Percentiles rank a stretch among this genome's conserved stretches.
Conservation (phyloP, 2,888 invertebrate species). For the Lithophane leautieri region DNA sequence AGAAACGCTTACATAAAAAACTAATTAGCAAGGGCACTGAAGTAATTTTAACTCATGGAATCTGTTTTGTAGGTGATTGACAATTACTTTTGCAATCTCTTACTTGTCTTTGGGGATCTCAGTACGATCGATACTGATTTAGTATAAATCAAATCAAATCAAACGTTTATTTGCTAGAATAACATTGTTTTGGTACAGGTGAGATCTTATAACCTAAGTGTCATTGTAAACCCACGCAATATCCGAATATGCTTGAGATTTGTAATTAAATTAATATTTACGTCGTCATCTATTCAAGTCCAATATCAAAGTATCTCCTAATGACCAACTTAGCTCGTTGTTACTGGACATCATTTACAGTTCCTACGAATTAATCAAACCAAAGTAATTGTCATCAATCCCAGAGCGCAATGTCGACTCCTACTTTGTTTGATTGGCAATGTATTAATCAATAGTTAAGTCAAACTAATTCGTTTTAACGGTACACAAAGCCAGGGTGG, state of each 20-base stretch:
- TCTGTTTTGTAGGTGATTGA: background rate
- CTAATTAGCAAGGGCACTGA: background rate
- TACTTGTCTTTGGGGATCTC: background rate
- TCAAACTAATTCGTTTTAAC: constrained; percentile 39
- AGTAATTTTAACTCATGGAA: background rate
- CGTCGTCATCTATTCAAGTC: background rate
- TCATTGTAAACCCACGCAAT: background rate
- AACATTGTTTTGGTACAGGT: no score
- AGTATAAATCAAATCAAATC: no score
- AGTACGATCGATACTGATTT: background rate
- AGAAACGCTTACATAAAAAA: background rate
- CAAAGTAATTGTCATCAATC: background rate
- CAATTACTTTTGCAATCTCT: background rate
- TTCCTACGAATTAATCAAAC: background rate
- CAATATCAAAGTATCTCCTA: background rate
- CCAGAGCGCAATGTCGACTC: constrained; percentile 2
- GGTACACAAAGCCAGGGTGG: constrained; percentile 59
- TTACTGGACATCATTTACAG: background rate
- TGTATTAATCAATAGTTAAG: constrained; percentile 29
- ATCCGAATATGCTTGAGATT: background rate
- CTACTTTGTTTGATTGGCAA: constrained; percentile 25
- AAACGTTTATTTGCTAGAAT: no score
- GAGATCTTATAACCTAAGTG: no score
- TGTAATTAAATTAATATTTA: background rate
- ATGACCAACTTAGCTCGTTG: background rate